Percentiles rank a stretch among this genome's conserved stretches.
Conservation (phyloP, 2,888 invertebrate genomes). For the Volucella inflata region DNA sequence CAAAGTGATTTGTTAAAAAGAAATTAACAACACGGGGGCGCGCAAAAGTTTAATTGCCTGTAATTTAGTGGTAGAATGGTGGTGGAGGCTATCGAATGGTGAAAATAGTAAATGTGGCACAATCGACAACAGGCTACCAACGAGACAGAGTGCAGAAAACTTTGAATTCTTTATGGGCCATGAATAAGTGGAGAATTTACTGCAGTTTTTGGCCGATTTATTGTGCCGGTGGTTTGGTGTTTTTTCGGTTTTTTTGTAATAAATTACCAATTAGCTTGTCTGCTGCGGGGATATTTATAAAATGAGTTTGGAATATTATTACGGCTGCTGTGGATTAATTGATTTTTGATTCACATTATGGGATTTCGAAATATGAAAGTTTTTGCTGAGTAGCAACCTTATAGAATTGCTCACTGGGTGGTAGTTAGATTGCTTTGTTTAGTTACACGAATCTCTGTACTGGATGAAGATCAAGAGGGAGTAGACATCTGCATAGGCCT, state of each 20-base stretch:
- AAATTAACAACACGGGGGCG: slow-evolving; percentile 67
- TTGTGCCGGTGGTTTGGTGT: neutral
- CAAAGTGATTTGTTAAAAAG: slow-evolving; percentile 75
- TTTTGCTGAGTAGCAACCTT: no score
- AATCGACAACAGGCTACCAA: neutral
- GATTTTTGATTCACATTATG: no score
- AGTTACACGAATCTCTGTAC: no score
- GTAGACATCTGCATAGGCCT: no score
- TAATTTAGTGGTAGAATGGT: slow-evolving; percentile 62
- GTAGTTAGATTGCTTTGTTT: no score
- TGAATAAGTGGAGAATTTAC: slow-evolving; percentile 70
- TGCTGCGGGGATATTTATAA: neutral
- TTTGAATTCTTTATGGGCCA: slow-evolving; percentile 69
- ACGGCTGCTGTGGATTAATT: neutral
- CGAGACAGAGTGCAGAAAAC: slow-evolving; percentile 39
- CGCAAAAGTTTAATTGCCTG: slow-evolving; percentile 75
- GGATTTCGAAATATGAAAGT: no score
- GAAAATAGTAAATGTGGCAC: neutral
- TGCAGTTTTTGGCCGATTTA: slow-evolving; percentile 64
- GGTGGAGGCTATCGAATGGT: neutral
- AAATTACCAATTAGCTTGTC: slow-evolving; percentile 54
- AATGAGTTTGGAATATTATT: neutral
- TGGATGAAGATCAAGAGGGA: no score
- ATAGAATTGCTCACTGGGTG: no score
- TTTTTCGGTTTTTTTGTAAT: slow-evolving; percentile 44